Percentiles rank a stretch among this genome's conserved stretches.
Evolutionary conservation across 1,140 invertebrate genomes (phyloP).

Genomic region (Drosophila novamexicana): DNA sequence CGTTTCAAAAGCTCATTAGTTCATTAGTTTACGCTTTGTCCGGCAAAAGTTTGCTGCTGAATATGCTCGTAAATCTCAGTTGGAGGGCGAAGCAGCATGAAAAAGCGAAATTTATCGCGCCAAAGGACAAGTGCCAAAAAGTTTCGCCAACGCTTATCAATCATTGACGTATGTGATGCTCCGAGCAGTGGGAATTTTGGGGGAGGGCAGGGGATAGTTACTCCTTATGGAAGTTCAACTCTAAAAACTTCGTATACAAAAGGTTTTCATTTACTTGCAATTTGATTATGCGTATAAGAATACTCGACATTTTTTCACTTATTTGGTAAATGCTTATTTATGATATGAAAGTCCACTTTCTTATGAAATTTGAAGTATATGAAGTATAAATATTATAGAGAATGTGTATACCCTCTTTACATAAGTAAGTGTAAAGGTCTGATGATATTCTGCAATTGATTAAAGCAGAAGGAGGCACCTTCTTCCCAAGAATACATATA

Average conservation of each 20-base stretch:
- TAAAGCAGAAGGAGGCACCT: too few species aligned
- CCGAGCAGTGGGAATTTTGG: background rate
- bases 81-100: constrained; percentile 51
- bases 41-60: constrained; percentile 69
- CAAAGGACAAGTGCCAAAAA: constrained; percentile 76
- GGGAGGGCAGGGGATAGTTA: background rate
- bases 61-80: constrained; percentile 80
- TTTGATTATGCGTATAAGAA: background rate
- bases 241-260: background rate
- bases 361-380: too few species aligned
- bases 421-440: too few species aligned
- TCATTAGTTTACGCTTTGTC: constrained; percentile 65
- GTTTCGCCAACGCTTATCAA: constrained; percentile 71
- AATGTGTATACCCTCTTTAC: too few species aligned
- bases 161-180: constrained; percentile 57
- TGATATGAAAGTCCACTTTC: too few species aligned
- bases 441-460: too few species aligned
- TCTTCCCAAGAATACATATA: too few species aligned
- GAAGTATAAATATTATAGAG: too few species aligned
- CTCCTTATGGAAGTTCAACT: background rate
- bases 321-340: too few species aligned
- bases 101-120: constrained; percentile 72
- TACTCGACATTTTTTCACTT: too few species aligned
- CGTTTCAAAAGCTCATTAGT: constrained; percentile 66
- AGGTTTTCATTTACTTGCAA: constrained; percentile 1